A percentile compares a stretch with the other conserved stretches of the same genome.
These are phyloP conservation scores for Miniopterus natalensis DNA, from an alignment of 2,113 vertebrate species.

Conservation along the genomic window DNA sequence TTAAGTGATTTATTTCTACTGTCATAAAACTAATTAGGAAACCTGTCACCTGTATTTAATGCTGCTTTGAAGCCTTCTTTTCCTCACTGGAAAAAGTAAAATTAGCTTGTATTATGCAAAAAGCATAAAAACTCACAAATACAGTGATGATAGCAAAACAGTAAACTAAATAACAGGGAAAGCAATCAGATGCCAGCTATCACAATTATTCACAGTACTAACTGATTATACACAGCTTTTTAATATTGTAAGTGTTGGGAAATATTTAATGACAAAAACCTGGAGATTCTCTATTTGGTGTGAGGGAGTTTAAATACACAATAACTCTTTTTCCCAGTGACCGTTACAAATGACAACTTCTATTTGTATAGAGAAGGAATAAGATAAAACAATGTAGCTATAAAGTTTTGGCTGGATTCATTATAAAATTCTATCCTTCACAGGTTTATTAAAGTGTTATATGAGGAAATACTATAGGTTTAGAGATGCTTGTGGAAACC, in stretches of 20 bases:
- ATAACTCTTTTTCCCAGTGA: constrained; percentile 34
- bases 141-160: constrained; percentile 14
- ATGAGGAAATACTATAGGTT: background rate
- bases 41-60: constrained; percentile 2
- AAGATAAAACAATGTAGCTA: background rate
- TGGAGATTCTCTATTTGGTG: constrained; percentile 52
- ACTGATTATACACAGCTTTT: constrained; percentile 61
- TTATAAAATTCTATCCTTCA: constrained; percentile 38
- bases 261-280: constrained; percentile 74
- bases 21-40: constrained; percentile 56
- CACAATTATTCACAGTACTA: constrained; percentile 43
- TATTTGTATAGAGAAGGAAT: background rate
- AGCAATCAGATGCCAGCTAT: constrained; percentile 60
- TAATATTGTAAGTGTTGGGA: constrained; percentile 59
- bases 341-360: constrained; percentile 32
- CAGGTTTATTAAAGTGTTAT: constrained; percentile 21
- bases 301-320: constrained; percentile 40
- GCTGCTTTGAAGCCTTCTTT: constrained; percentile 14
- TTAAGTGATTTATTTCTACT: constrained; percentile 46
- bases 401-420: background rate
- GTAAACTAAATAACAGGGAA: constrained; percentile 27
- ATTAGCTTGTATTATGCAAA: background rate
- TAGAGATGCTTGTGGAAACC: background rate
- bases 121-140: constrained; percentile 53
- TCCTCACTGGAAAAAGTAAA: background rate